Evolutionary conservation across 1,140 invertebrate species (phyloP).

Genomic region (Drosophila miranda): DNA sequence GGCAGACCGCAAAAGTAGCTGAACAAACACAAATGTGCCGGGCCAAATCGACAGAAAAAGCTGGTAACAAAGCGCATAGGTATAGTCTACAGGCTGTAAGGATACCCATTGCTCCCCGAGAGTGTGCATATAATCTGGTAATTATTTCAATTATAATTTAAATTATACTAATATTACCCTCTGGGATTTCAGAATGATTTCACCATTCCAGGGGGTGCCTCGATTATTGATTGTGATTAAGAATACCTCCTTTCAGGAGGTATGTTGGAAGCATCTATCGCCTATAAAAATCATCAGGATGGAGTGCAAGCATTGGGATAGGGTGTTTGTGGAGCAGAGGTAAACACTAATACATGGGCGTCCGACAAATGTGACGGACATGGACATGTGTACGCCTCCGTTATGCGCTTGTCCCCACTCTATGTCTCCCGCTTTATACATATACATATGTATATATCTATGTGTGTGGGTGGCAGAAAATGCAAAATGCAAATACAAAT

Average conservation of each 20-base stretch:
- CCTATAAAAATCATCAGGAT: slow-evolving; percentile 4
- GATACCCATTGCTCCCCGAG: too few relatives aligned
- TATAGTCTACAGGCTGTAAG: too few relatives aligned
- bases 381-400: slow-evolving; percentile 34
- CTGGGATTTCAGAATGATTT: too few relatives aligned
- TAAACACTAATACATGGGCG: slow-evolving; percentile 51
- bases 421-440: not conserved
- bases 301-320: not conserved
- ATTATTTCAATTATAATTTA: too few relatives aligned
- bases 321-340: slow-evolving; percentile 26
- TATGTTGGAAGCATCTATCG: too few relatives aligned
- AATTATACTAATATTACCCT: too few relatives aligned
- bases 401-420: not conserved
- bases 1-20: slow-evolving; percentile 78
- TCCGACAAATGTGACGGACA: slow-evolving; percentile 61
- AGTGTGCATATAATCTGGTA: too few relatives aligned
- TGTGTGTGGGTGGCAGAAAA: slow-evolving; percentile 54
- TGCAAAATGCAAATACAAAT: slow-evolving; percentile 75
- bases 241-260: too few relatives aligned
- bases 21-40: slow-evolving; percentile 76
- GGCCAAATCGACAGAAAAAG: slow-evolving; percentile 62
- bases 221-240: too few relatives aligned
- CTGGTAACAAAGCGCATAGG: slow-evolving; percentile 5
- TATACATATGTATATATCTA: slow-evolving; percentile 11
- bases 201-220: too few relatives aligned